Conservation (phyloP, 1,140 invertebrate genomes). For the Trialeurodes vaporariorum region DNA sequence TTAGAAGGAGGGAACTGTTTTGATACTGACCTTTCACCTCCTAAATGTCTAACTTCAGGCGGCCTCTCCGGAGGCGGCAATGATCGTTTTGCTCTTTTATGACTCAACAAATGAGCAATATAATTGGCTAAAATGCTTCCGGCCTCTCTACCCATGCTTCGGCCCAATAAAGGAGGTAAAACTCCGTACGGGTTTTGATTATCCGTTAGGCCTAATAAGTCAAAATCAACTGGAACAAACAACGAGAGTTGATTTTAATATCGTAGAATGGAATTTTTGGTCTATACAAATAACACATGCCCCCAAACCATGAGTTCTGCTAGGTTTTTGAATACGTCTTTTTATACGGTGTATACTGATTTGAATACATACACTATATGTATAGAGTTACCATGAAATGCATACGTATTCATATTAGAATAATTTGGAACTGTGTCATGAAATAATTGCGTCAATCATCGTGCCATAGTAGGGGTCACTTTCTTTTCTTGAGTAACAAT, state of each 20-base stretch:
- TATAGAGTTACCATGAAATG: background rate
- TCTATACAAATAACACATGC: background rate
- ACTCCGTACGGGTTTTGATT: conserved; percentile 73
- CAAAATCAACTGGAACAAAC: conserved; percentile 68
- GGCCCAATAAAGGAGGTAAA: conserved; percentile 53
- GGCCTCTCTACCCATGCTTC: conserved; percentile 51
- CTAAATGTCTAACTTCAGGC: conserved; percentile 43
- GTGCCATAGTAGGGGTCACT: too few species aligned
- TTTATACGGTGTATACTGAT: background rate
- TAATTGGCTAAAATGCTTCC: conserved; percentile 57
- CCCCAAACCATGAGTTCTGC: background rate
- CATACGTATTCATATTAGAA: background rate
- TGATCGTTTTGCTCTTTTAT: conserved; percentile 39
- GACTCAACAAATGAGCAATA: conserved; percentile 53
- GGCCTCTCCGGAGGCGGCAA: conserved; percentile 27
- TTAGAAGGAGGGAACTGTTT: too few species aligned
- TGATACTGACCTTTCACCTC: conserved; percentile 58
- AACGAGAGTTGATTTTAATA: conserved; percentile 20
- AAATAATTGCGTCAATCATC: too few species aligned
- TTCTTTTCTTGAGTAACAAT: too few species aligned
- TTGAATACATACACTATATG: background rate
- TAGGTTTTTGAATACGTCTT: background rate
- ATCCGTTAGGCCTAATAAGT: conserved; percentile 67
- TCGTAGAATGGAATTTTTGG: too few species aligned
- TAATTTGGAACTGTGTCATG: too few species aligned